phyloP scores from a whole-genome alignment of 2,797 vertebrate genomes.

The Phrynocephalus forsythii region DNA sequence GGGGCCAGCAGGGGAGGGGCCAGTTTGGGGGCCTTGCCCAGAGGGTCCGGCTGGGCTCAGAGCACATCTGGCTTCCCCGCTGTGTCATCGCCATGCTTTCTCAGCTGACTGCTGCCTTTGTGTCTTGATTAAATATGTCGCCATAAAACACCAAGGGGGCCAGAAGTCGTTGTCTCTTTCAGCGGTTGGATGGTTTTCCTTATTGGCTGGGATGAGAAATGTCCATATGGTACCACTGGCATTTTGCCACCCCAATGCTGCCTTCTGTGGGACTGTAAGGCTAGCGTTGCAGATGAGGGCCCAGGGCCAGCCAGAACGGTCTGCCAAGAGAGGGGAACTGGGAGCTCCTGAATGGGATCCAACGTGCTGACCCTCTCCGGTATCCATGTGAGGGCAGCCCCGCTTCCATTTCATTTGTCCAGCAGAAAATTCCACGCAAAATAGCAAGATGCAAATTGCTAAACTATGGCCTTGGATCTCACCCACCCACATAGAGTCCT shows the following conservation, averaged over 20 bases:
- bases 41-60: neutral
- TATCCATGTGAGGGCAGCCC: too few relatives aligned
- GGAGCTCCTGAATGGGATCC: neutral
- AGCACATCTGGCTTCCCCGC: neutral
- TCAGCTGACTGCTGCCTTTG: conserved; percentile 14
- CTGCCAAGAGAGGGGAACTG: neutral
- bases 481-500: too few relatives aligned
- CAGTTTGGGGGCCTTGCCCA: too few relatives aligned
- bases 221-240: neutral
- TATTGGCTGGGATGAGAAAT: conserved; percentile 28
- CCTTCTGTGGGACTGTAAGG: neutral
- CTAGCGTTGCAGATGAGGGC: neutral
- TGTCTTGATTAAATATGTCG: conserved; percentile 40
- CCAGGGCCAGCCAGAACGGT: neutral
- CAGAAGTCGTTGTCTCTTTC: conserved; percentile 19
- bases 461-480: neutral
- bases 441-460: neutral
- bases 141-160: conserved; percentile 20
- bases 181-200: neutral
- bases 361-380: neutral
- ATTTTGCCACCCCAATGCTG: neutral
- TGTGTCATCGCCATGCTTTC: neutral
- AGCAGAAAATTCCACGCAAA: neutral
- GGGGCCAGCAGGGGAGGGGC: neutral
- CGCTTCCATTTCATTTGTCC: neutral